Percentiles rank a stretch among this genome's conserved stretches.
phyloP scores from a whole-genome alignment of 2,113 vertebrate species.

The Columba livia region DNA sequence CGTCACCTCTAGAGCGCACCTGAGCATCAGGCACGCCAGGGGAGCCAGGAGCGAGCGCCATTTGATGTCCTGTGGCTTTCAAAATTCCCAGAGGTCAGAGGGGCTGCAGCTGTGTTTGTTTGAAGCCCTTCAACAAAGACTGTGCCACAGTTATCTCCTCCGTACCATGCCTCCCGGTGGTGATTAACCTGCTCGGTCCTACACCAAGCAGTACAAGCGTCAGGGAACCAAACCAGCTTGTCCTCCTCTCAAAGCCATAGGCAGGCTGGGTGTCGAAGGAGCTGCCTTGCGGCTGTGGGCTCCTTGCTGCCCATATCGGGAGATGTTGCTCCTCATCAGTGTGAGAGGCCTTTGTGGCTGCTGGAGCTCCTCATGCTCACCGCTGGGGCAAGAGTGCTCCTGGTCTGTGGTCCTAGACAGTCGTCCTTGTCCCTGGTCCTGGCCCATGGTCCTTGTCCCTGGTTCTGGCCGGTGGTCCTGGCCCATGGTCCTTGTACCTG shows the following conservation, averaged over 20 bases:
- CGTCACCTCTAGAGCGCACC: background rate
- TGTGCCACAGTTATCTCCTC: background rate
- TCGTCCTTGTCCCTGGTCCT: background rate
- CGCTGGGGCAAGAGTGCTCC: rapidly evolving
- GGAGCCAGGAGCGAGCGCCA: background rate
- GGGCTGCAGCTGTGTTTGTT: background rate
- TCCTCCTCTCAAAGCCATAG: rapidly evolving
- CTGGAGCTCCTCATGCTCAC: rapidly evolving
- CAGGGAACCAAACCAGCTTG: rapidly evolving
- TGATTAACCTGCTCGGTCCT: background rate
- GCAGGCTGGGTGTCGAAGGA: background rate
- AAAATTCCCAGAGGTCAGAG: background rate
- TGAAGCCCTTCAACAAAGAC: background rate
- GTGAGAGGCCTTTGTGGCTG: background rate
- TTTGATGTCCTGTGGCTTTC: background rate
- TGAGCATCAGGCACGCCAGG: rapidly evolving
- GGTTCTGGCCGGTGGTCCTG: background rate
- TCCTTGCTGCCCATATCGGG: rapidly evolving
- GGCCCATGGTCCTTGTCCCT: background rate
- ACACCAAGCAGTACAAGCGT: background rate
- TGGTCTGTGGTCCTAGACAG: too few relatives aligned
- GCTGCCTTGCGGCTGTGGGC: background rate
- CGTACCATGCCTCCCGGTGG: rapidly evolving
- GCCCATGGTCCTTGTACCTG: background rate
- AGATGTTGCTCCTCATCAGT: background rate